These are phyloP conservation scores for Menidia beryllina DNA, from an alignment of 2,113 vertebrate genomes.

Conservation along the genomic window DNA sequence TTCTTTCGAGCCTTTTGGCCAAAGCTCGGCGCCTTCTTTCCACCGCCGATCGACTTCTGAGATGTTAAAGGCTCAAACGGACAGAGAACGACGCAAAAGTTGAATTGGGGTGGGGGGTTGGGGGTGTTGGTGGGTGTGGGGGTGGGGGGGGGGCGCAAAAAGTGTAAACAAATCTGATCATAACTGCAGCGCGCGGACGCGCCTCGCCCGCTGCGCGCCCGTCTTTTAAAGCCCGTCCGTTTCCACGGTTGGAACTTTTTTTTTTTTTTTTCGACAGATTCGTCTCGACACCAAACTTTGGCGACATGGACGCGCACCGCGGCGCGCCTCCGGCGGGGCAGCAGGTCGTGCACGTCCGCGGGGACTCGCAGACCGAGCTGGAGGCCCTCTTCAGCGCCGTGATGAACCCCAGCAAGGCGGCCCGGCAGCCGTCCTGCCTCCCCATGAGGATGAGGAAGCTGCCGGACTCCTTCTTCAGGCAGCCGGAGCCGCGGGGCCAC, in stretches of 20 bases:
- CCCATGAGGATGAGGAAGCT: conserved; percentile 93
- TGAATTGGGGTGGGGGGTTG: conserved; percentile 40
- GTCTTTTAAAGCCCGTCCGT: not conserved
- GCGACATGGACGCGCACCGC: conserved; percentile 80
- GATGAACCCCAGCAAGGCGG: conserved; percentile 90
- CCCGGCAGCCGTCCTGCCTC: conserved; percentile 86
- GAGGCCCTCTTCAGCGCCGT: conserved; percentile 94
- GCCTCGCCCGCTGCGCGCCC: not conserved
- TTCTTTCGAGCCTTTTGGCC: conserved; percentile 6
- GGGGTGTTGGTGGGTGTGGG: too few relatives aligned
- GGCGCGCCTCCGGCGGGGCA: conserved; percentile 88
- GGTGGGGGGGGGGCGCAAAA: conserved; percentile 16
- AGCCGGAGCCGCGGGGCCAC: conserved; percentile 90
- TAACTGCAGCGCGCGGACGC: conserved; percentile 22
- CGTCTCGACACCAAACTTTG: conserved; percentile 60
- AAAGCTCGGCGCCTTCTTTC: not conserved
- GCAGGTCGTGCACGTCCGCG: conserved; percentile 91
- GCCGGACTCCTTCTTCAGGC: conserved; percentile 95
- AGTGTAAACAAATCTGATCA: conserved; percentile 74
- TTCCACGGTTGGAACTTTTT: conserved; percentile 34
- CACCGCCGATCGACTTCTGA: conserved; percentile 32
- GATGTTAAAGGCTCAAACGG: conserved; percentile 43
- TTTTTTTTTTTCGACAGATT: conserved; percentile 62
- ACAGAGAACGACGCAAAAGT: conserved; percentile 57
- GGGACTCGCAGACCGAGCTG: conserved; percentile 93